Conservation (phyloP, 2,113 vertebrate genomes). For the Nothocercus julius region DNA sequence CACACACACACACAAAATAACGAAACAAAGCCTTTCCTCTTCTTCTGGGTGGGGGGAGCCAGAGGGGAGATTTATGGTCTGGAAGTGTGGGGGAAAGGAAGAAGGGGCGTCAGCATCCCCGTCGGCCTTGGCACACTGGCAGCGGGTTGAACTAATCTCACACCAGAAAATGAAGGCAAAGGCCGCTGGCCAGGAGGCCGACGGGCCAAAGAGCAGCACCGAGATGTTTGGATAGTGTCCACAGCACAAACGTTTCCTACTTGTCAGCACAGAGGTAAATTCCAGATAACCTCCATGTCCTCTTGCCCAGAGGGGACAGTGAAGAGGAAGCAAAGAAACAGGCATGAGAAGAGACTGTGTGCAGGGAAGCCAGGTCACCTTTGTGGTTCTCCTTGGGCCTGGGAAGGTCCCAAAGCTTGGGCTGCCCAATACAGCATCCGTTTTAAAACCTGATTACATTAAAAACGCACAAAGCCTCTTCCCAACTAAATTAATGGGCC, state of each 20-base stretch:
- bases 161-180: neutral
- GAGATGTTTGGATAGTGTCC: neutral
- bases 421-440: neutral
- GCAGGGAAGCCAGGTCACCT: neutral
- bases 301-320: neutral
- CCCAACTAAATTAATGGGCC: conserved; percentile 49
- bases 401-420: neutral
- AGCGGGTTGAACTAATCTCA: neutral
- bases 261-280: neutral
- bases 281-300: neutral
- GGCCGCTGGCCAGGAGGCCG: neutral
- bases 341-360: neutral
- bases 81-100: neutral
- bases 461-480: conserved; percentile 35
- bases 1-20: neutral
- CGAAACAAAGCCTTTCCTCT: neutral
- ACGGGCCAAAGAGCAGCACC: neutral
- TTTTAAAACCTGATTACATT: conserved; percentile 61
- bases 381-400: neutral
- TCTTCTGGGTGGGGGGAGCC: neutral
- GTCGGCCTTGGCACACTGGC: neutral
- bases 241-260: neutral
- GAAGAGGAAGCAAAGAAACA: neutral
- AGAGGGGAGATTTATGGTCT: neutral
- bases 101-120: rapidly evolving